These are phyloP conservation scores for Melitaea athalia DNA, from an alignment of 2,888 invertebrate genomes.

Conservation along the genomic window DNA sequence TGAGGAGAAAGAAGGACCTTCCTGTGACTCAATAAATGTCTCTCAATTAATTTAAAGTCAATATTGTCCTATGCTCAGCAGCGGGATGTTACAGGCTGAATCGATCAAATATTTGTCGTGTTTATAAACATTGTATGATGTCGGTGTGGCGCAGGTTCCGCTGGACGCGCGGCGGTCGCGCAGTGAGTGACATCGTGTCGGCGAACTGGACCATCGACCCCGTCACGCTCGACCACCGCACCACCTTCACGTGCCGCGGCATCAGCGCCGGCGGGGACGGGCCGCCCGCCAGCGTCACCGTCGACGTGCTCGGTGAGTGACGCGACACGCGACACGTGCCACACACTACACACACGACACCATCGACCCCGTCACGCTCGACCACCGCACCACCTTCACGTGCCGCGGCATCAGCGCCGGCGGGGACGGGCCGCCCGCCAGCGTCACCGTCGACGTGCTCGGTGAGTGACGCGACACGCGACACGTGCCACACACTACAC, in stretches of 20 bases:
- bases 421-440: neutral
- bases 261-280: conserved; percentile 92
- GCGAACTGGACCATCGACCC: conserved; percentile 91
- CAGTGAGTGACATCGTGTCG: conserved; percentile 88
- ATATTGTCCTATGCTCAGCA: too few relatives aligned
- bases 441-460: conserved; percentile 80
- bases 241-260: conserved; percentile 94
- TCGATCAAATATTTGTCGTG: too few relatives aligned
- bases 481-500: too few relatives aligned
- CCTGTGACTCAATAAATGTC: too few relatives aligned
- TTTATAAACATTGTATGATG: neutral
- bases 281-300: conserved; percentile 74
- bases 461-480: conserved; percentile 60
- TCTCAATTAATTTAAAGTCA: too few relatives aligned
- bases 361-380: too few relatives aligned
- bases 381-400: too few relatives aligned
- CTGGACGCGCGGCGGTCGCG: conserved; percentile 90
- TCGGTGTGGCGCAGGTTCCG: conserved; percentile 79
- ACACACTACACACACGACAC: neutral
- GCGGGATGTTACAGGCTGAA: too few relatives aligned
- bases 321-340: neutral
- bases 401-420: neutral
- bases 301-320: conserved; percentile 82
- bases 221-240: conserved; percentile 91
- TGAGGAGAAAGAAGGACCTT: too few relatives aligned